Evolutionary conservation across 2,888 invertebrate species (phyloP).

Genomic region (Bruchidius siliquastri): DNA sequence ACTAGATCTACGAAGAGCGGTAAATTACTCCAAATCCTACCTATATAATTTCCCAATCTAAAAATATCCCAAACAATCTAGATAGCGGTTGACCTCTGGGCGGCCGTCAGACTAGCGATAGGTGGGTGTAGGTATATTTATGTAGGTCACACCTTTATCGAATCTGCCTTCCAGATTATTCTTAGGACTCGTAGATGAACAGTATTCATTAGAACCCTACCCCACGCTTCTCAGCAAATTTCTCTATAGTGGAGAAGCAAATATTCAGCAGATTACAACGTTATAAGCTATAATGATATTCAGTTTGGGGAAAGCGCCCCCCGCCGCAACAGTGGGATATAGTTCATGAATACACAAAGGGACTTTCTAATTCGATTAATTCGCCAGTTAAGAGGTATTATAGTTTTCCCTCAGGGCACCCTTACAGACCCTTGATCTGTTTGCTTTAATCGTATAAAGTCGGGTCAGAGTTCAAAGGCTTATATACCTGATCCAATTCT

Average conservation of each 20-base stretch:
- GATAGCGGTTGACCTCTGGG: background rate
- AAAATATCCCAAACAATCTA: background rate
- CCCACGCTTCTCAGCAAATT: too few species aligned
- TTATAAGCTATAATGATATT: too few species aligned
- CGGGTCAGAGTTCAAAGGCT: background rate
- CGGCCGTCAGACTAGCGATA: background rate
- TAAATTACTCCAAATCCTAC: background rate
- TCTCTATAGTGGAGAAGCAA: too few species aligned
- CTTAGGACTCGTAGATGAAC: background rate
- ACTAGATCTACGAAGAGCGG: background rate
- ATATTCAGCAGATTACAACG: too few species aligned
- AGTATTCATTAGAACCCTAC: too few species aligned
- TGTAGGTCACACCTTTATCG: background rate
- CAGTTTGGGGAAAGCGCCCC: too few species aligned
- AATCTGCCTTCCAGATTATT: background rate
- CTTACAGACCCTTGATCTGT: background rate
- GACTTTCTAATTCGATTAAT: background rate
- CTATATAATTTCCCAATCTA: background rate
- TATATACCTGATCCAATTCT: background rate
- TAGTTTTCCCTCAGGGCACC: background rate
- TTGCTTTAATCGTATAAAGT: background rate
- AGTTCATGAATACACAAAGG: background rate
- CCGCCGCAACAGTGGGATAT: too few species aligned
- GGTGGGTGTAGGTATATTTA: background rate
- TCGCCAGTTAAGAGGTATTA: background rate